Evolutionary conservation across 2,888 invertebrate genomes (phyloP).

Genomic region (Rotaria magnacalcarata): DNA sequence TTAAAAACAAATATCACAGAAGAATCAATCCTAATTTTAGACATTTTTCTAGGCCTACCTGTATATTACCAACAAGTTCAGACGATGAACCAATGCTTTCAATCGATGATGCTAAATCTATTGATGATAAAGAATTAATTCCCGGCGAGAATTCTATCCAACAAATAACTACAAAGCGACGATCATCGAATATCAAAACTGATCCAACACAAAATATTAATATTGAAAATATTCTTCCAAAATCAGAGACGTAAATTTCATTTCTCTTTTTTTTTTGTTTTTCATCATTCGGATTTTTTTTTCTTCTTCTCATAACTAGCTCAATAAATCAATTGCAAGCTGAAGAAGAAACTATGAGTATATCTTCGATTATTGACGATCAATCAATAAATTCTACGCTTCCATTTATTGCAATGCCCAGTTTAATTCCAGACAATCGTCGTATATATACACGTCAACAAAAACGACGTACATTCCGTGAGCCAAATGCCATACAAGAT

Average conservation of each 20-base stretch:
- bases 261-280: neutral
- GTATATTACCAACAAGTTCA: neutral
- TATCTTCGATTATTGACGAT: neutral
- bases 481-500: neutral
- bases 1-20: no score
- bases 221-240: neutral
- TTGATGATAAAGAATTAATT: neutral
- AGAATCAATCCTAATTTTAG: no score
- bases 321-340: neutral
- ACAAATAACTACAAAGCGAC: neutral
- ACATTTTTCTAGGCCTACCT: neutral
- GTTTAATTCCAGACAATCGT: neutral
- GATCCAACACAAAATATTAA: neutral
- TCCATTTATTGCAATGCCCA: neutral
- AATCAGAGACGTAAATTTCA: neutral
- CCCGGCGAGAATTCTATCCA: neutral
- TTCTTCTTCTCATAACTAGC: neutral
- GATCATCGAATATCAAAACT: neutral
- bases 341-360: neutral
- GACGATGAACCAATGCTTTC: neutral
- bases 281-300: no score
- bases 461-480: constrained; percentile 17
- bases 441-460: constrained; percentile 7
- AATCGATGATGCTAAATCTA: neutral
- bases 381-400: neutral